Conservation (phyloP, 2,888 invertebrate species). For the Mantis religiosa region DNA sequence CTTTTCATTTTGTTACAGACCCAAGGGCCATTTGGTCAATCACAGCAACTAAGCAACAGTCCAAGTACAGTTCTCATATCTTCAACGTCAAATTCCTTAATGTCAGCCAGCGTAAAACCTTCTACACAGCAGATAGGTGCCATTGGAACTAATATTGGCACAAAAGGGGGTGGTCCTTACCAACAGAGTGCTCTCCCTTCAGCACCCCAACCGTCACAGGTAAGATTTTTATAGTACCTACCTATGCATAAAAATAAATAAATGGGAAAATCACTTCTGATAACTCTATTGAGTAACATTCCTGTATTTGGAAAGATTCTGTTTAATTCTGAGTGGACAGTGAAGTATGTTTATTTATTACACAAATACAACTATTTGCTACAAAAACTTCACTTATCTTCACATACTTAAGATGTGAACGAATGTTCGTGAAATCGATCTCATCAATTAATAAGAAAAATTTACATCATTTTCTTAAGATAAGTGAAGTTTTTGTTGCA, state of each 20-base stretch:
- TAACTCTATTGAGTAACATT: too few relatives aligned
- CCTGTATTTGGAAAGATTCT: too few relatives aligned
- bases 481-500: too few relatives aligned
- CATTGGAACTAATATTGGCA: constrained; percentile 66
- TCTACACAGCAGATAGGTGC: constrained; percentile 57
- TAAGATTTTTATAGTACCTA: constrained; percentile 23
- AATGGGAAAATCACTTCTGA: neutral
- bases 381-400: too few relatives aligned
- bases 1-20: neutral
- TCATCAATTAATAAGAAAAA: too few relatives aligned
- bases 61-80: constrained; percentile 86
- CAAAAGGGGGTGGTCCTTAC: constrained; percentile 53
- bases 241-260: neutral
- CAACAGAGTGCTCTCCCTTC: constrained; percentile 46
- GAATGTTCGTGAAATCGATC: too few relatives aligned
- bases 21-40: constrained; percentile 64
- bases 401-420: too few relatives aligned
- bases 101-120: constrained; percentile 84
- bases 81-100: constrained; percentile 79
- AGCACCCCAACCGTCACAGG: constrained; percentile 52
- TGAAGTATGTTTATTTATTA: too few relatives aligned
- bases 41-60: constrained; percentile 73
- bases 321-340: too few relatives aligned
- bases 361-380: too few relatives aligned
- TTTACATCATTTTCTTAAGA: too few relatives aligned